Conservation (phyloP, 1,140 invertebrate species). For the Camponotus pennsylvanicus region DNA sequence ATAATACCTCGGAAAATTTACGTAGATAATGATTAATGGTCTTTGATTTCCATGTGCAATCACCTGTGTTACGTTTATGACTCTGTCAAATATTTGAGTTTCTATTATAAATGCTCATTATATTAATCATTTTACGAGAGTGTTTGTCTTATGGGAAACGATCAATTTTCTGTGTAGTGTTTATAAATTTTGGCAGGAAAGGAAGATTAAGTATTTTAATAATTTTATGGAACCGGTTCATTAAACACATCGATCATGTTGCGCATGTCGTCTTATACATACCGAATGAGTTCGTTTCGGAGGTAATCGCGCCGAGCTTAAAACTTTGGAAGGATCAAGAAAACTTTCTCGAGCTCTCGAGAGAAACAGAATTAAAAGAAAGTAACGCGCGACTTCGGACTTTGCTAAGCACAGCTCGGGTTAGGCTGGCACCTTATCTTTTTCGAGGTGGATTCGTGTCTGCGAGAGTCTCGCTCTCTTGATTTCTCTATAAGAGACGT, state of each 20-base stretch:
- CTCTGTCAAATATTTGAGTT: constrained; percentile 1
- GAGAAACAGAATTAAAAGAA: constrained; percentile 72
- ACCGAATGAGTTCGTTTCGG: constrained; percentile 46
- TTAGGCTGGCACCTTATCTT: constrained; percentile 55
- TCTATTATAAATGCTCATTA: neutral
- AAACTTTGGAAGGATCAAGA: constrained; percentile 12
- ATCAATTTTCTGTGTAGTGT: neutral
- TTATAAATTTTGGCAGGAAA: neutral
- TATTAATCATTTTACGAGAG: neutral
- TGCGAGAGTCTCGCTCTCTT: constrained; percentile 34
- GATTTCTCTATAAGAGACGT: constrained; percentile 60
- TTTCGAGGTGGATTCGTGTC: constrained; percentile 9
- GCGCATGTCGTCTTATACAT: constrained; percentile 34
- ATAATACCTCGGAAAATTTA: constrained; percentile 50
- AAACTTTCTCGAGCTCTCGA: constrained; percentile 34
- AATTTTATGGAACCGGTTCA: constrained; percentile 9
- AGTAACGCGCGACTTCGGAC: constrained; percentile 61
- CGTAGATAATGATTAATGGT: constrained; percentile 47
- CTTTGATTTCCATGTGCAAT: constrained; percentile 3
- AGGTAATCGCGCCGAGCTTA: constrained; percentile 39
- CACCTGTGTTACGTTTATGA: neutral
- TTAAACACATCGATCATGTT: constrained; percentile 50
- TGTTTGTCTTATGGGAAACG: neutral
- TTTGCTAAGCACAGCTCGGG: constrained; percentile 19
- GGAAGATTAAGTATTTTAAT: neutral